Evolutionary conservation across 2,888 invertebrate species (phyloP).

Genomic region (Drosophila aldrichi): DNA sequence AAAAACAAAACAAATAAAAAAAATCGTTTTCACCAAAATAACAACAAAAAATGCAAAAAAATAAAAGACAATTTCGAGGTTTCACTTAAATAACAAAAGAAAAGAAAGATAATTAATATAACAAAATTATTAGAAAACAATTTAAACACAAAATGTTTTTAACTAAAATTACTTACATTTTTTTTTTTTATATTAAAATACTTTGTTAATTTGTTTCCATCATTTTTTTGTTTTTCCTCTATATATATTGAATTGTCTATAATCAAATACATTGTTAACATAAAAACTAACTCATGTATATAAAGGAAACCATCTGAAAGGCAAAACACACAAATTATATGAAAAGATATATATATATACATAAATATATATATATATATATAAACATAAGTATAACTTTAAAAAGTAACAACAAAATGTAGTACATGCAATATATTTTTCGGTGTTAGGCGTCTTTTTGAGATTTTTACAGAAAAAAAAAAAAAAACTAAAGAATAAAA

Average conservation of each 20-base stretch:
- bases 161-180: neutral
- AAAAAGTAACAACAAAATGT: constrained; percentile 54
- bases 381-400: constrained; percentile 10
- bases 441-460: constrained; percentile 86
- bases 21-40: constrained; percentile 57
- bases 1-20: constrained; percentile 55
- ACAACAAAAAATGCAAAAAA: constrained; percentile 25
- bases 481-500: constrained; percentile 32
- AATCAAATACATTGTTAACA: constrained; percentile 76
- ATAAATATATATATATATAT: constrained; percentile 16
- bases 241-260: constrained; percentile 37
- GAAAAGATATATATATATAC: constrained; percentile 16
- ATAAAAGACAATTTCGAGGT: constrained; percentile 84
- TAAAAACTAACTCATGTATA: constrained; percentile 82
- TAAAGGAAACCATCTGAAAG: constrained; percentile 53
- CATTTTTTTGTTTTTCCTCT: neutral
- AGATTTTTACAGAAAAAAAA: constrained; percentile 78
- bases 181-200: constrained; percentile 1
- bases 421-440: constrained; percentile 84
- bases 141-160: constrained; percentile 3
- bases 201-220: neutral
- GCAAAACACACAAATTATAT: constrained; percentile 34
- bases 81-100: constrained; percentile 75
- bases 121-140: constrained; percentile 19
- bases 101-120: constrained; percentile 28